Conservation (phyloP, 1,140 invertebrate genomes). For the Drosophila nebulosa region DNA sequence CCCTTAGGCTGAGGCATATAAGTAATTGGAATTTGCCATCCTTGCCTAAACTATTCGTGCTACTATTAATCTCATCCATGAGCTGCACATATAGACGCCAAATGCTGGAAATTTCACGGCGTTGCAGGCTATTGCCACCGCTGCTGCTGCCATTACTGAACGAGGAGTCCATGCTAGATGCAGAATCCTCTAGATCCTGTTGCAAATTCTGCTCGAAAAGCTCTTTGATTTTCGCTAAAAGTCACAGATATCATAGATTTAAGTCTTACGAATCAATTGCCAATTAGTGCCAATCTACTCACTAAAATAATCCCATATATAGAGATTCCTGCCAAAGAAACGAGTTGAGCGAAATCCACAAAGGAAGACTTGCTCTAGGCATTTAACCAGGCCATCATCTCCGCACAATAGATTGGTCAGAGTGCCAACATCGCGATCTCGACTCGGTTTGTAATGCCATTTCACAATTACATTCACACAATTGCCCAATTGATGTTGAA, state of each 20-base stretch:
- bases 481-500: constrained; percentile 88
- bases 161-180: constrained; percentile 72
- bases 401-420: constrained; percentile 96
- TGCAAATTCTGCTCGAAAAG: constrained; percentile 89
- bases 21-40: constrained; percentile 99
- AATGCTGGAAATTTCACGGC: constrained; percentile 85
- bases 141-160: constrained; percentile 80
- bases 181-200: constrained; percentile 82
- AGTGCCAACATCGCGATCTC: constrained; percentile 91
- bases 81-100: constrained; percentile 90
- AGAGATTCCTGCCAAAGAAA: constrained; percentile 96
- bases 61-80: constrained; percentile 90
- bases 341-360: constrained; percentile 95
- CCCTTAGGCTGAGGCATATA: constrained; percentile 92
- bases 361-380: constrained; percentile 96
- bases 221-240: constrained; percentile 91
- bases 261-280: neutral
- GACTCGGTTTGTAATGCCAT: constrained; percentile 92
- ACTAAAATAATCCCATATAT: constrained; percentile 99
- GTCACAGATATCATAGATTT: neutral
- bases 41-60: constrained; percentile 94
- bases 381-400: constrained; percentile 95
- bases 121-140: constrained; percentile 80
- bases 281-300: constrained; percentile 85
- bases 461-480: constrained; percentile 98